Evolutionary conservation across 2,888 invertebrate genomes (phyloP).

Genomic region (Orchesellides sinensis): DNA sequence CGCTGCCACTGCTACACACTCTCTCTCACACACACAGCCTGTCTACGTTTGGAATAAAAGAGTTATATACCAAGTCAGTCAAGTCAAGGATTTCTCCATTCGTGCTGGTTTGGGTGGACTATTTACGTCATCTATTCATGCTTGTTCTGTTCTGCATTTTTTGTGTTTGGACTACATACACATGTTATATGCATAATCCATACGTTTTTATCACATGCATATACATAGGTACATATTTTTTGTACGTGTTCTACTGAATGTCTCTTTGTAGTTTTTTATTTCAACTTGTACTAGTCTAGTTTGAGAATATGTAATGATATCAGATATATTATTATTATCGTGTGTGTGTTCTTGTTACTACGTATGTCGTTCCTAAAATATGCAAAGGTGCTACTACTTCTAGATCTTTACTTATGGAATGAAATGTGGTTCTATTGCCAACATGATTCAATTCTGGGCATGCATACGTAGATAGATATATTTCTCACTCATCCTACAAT

Average conservation of each 20-base stretch:
- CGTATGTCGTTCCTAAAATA: no score
- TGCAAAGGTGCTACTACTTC: no score
- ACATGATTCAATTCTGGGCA: no score
- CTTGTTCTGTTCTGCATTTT: conserved; percentile 8
- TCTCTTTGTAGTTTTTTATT: conserved; percentile 13
- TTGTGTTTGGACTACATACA: neutral
- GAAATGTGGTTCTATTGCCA: no score
- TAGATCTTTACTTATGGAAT: no score
- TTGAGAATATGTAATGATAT: conserved; percentile 7
- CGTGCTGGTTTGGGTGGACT: conserved; percentile 45
- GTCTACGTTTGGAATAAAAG: no score
- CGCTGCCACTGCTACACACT: no score
- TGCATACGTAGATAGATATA: no score
- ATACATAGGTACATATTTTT: neutral
- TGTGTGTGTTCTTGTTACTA: conserved; percentile 12
- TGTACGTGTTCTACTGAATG: neutral
- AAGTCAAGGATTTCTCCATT: conserved; percentile 61
- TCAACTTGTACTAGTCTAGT: conserved; percentile 1
- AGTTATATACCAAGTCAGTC: no score
- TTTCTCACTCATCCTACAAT: no score
- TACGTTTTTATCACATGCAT: no score
- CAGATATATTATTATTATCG: conserved; percentile 19
- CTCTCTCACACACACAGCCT: neutral
- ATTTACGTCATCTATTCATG: conserved; percentile 58
- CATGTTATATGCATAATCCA: neutral